A percentile compares a stretch with the other conserved stretches of the same genome.
Evolutionary conservation across 2,888 invertebrate genomes (phyloP).

Genomic region (Drosophila greeni): DNA sequence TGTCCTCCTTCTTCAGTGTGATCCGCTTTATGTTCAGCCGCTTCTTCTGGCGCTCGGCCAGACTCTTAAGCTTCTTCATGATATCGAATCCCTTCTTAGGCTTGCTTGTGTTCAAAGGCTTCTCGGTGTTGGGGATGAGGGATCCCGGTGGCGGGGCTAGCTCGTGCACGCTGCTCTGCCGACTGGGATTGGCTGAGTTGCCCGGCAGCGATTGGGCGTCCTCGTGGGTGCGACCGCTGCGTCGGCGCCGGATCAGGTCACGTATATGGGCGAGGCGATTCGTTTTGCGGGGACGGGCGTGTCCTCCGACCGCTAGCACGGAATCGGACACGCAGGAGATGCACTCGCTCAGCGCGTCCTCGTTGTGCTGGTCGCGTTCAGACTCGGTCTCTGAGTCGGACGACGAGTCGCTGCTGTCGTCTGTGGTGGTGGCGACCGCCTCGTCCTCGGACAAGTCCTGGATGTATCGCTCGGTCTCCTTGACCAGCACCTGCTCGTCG

Average conservation of each 20-base stretch:
- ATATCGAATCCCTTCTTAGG: slow-evolving; percentile 81
- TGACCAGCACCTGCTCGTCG: slow-evolving; percentile 78
- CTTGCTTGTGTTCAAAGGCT: slow-evolving; percentile 52
- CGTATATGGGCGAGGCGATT: slow-evolving; percentile 77
- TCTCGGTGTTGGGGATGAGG: slow-evolving; percentile 53
- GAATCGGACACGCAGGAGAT: slow-evolving; percentile 78
- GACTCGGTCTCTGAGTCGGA: slow-evolving; percentile 50
- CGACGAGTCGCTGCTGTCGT: slow-evolving; percentile 58
- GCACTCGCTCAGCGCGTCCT: slow-evolving; percentile 76
- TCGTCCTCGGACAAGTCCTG: slow-evolving; percentile 78
- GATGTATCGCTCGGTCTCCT: slow-evolving; percentile 78
- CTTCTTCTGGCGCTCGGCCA: slow-evolving; percentile 83
- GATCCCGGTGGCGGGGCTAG: slow-evolving; percentile 69
- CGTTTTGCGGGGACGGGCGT: slow-evolving; percentile 71
- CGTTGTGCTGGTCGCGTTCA: slow-evolving; percentile 62
- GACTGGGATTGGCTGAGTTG: slow-evolving; percentile 69
- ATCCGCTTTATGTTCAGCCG: slow-evolving; percentile 79
- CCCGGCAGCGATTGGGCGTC: slow-evolving; percentile 77
- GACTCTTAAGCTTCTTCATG: slow-evolving; percentile 83
- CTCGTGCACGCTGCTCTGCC: slow-evolving; percentile 71
- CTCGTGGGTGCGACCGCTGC: slow-evolving; percentile 70
- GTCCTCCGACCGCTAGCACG: slow-evolving; percentile 73
- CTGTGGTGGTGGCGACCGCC: slow-evolving; percentile 58
- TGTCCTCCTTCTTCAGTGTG: slow-evolving; percentile 78
- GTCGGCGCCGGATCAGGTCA: slow-evolving; percentile 81